A percentile compares a stretch with the other conserved stretches of the same genome.
phyloP scores from a whole-genome alignment of 2,888 invertebrate species.

The Eremobia ochroleuca region DNA sequence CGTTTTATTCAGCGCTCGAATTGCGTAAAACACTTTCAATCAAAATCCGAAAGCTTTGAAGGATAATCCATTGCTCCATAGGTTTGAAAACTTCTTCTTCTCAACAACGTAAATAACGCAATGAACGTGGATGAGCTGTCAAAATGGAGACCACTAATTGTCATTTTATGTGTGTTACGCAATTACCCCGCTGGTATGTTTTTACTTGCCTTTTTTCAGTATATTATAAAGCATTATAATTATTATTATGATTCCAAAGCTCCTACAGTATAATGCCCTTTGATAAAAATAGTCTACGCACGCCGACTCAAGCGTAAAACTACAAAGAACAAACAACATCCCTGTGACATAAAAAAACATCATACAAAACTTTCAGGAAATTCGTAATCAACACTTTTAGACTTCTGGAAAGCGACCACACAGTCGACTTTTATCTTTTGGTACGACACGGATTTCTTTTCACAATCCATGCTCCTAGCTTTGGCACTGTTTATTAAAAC shows the following conservation, averaged over 20 bases:
- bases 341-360: slow-evolving; percentile 57
- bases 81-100: background rate
- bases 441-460: slow-evolving; percentile 81
- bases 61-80: background rate
- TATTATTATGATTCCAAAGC: background rate
- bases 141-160: background rate
- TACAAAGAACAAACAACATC: slow-evolving; percentile 40
- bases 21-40: background rate
- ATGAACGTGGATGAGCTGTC: background rate
- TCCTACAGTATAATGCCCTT: background rate
- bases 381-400: slow-evolving; percentile 84
- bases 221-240: background rate
- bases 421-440: slow-evolving; percentile 86
- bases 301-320: slow-evolving; percentile 18
- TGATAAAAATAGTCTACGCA: slow-evolving; percentile 19
- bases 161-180: background rate
- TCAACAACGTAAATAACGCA: background rate
- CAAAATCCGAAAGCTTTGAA: background rate
- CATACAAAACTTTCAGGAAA: slow-evolving; percentile 88
- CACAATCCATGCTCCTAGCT: slow-evolving; percentile 84
- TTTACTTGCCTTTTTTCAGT: background rate
- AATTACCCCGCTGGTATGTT: background rate
- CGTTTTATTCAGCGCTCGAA: background rate
- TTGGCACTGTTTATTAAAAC: slow-evolving; percentile 88
- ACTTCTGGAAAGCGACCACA: slow-evolving; percentile 85